phyloP scores from a whole-genome alignment of 2,888 invertebrate genomes.

The Agrochola litura region DNA sequence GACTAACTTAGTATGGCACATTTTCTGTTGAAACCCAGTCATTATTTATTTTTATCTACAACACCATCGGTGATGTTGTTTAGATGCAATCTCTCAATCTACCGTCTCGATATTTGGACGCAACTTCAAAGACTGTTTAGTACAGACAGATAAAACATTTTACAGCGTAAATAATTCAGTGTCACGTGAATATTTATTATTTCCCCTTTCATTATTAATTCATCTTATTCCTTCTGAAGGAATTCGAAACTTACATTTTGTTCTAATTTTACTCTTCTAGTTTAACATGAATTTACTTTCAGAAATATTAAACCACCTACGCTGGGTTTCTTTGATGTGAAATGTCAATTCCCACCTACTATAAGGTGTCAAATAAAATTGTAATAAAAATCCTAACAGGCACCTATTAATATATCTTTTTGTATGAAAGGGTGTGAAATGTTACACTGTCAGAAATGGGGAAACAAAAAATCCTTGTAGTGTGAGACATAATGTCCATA shows the following conservation, averaged over 20 bases:
- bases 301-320: conserved; percentile 25
- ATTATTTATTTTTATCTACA: conserved; percentile 20
- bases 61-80: conserved; percentile 24
- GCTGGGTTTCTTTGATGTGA: conserved; percentile 25
- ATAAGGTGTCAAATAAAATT: conserved; percentile 17
- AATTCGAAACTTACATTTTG: conserved; percentile 15
- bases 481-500: background rate
- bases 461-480: background rate
- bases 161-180: conserved; percentile 45
- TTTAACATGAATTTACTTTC: conserved; percentile 18
- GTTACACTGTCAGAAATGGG: background rate
- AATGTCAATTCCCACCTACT: conserved; percentile 21
- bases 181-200: conserved; percentile 43
- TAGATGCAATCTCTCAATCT: conserved; percentile 30
- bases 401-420: background rate
- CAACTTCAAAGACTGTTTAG: conserved; percentile 40
- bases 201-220: conserved; percentile 30
- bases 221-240: conserved; percentile 14
- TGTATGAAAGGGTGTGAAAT: background rate
- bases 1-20: background rate
- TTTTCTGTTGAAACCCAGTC: conserved; percentile 1
- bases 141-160: conserved; percentile 32
- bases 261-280: conserved; percentile 16
- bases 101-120: conserved; percentile 43
- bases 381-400: background rate